Evolutionary conservation across 2,113 vertebrate species (phyloP).

Genomic region (Chamaea fasciata): DNA sequence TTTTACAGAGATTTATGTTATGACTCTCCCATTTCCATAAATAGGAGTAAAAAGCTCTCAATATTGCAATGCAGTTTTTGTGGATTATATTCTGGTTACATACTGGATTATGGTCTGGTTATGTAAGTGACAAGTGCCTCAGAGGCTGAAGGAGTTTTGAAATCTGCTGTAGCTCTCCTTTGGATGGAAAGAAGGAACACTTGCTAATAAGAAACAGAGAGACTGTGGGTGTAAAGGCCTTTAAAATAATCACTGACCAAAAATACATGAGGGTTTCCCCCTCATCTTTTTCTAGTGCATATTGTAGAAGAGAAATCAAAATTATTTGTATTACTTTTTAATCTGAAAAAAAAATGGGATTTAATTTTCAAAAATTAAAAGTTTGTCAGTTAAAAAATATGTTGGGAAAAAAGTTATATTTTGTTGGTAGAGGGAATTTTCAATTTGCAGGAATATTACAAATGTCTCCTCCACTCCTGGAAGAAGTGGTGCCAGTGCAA

Average conservation of each 20-base stretch:
- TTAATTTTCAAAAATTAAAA: background rate
- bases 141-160: background rate
- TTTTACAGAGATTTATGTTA: background rate
- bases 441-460: background rate
- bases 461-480: background rate
- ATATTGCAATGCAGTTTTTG: background rate
- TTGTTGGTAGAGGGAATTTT: background rate
- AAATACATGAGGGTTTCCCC: background rate
- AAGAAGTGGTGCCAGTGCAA: background rate
- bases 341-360: background rate
- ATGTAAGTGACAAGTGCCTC: background rate
- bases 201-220: background rate
- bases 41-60: background rate
- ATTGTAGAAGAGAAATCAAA: background rate
- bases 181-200: background rate
- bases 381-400: background rate
- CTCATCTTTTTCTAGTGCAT: background rate
- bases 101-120: background rate
- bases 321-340: background rate
- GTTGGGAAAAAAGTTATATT: accelerated
- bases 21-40: background rate
- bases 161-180: background rate
- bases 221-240: background rate
- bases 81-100: background rate
- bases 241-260: background rate